Conservation (phyloP, 2,113 vertebrate genomes). For the Callipepla squamata region DNA sequence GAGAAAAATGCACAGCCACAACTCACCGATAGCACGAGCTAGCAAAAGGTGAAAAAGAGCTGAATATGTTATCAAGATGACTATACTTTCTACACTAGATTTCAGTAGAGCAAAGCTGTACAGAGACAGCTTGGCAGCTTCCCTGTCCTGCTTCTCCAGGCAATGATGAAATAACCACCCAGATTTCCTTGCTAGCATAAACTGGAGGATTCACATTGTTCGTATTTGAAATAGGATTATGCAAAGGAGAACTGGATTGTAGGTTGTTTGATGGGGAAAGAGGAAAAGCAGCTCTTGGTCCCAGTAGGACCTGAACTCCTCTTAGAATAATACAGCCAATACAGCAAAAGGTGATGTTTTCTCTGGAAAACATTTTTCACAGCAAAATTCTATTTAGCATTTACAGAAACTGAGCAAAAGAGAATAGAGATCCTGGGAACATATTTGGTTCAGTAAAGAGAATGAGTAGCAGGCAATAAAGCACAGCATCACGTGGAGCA, state of each 20-base stretch:
- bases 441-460: not conserved
- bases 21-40: not conserved
- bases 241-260: constrained; percentile 34
- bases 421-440: constrained; percentile 4
- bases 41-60: not conserved
- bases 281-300: constrained; percentile 23
- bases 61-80: not conserved
- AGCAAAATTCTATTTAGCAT: constrained; percentile 45
- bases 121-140: constrained; percentile 7
- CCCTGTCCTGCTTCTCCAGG: constrained; percentile 40
- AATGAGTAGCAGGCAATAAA: not conserved
- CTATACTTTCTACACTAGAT: constrained; percentile 19
- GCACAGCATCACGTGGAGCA: not conserved
- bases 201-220: constrained; percentile 41
- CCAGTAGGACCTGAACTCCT: constrained; percentile 12
- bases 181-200: constrained; percentile 44
- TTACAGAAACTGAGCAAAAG: constrained; percentile 33
- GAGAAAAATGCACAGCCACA: constrained; percentile 2
- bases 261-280: constrained; percentile 4
- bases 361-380: constrained; percentile 19
- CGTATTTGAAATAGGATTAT: constrained; percentile 38
- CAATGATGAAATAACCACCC: constrained; percentile 9
- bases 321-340: constrained; percentile 25
- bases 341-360: constrained; percentile 39
- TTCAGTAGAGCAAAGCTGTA: constrained; percentile 50